Conservation (phyloP, 2,888 invertebrate genomes). For the Teinopalpus imperialis region DNA sequence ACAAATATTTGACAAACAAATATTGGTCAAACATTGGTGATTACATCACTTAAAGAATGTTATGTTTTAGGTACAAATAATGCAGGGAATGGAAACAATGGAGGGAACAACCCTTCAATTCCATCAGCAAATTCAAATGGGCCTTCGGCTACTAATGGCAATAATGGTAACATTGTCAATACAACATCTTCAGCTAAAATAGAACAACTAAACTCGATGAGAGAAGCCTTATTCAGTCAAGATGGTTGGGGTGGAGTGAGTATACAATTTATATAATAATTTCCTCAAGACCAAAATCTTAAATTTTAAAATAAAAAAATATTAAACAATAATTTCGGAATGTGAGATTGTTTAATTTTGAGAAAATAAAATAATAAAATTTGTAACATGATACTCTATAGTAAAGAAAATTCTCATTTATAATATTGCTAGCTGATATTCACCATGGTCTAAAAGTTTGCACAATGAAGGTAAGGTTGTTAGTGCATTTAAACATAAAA, state of each 20-base stretch:
- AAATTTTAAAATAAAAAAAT: too few species aligned
- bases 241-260: constrained; percentile 97
- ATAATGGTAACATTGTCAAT: constrained; percentile 74
- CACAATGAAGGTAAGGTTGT: too few species aligned
- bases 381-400: too few species aligned
- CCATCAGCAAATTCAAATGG: constrained; percentile 61
- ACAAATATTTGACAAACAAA: constrained; percentile 28
- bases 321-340: too few species aligned
- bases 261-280: constrained; percentile 46
- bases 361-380: too few species aligned
- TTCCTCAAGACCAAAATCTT: too few species aligned
- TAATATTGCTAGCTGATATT: too few species aligned
- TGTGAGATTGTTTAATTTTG: too few species aligned
- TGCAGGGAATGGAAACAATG: constrained; percentile 62
- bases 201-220: constrained; percentile 94
- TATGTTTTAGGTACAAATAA: constrained; percentile 62
- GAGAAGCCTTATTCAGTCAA: constrained; percentile 94
- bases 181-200: constrained; percentile 89
- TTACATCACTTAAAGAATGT: too few species aligned
- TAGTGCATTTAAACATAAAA: too few species aligned
- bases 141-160: constrained; percentile 59
- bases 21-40: neutral
- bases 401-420: too few species aligned
- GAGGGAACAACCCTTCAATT: constrained; percentile 72
- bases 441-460: too few species aligned